Evolutionary conservation across 1,140 invertebrate species (phyloP), one percentile per base, ranked within the genome.

Genomic region (Drosophila santomea): DNA sequence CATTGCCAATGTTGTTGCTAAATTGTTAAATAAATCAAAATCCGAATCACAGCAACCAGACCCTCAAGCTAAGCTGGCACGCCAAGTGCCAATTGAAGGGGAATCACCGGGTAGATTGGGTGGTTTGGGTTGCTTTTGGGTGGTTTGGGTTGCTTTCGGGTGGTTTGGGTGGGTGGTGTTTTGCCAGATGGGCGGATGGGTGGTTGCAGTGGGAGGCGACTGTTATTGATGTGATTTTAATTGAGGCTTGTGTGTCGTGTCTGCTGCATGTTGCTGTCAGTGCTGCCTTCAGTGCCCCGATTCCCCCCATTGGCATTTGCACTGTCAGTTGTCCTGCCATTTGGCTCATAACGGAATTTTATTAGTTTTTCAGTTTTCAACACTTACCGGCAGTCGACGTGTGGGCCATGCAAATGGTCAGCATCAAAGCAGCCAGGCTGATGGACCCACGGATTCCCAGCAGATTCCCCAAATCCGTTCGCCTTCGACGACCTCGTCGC

Each of bases 151-250:
- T 6, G 28, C 1, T 8, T 8, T 8, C 0, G 28, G 28, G 28
- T 32, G 28, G 3, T 32, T 8, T 8, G 28, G 28, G 32, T 32
- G 32, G 32, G 17, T 17, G 17, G 17, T 0, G 17, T 17, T 8
- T 32, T 32, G 32, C 32, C 32, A 32, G 32, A 32, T 32, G 32
- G 32, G 32, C 32, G 32, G 28, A 32, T 32, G 28, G 47, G 36
- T 43, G 72, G 44, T 11, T 45, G 20, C 47, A 28, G 52, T 28
- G 41, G 38, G 52, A 17, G 57, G 44, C 20, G 57, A 62, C 25
- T 74, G 76, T 90, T 89, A 86, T 90, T 90, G 88, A 90, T 90
- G 88, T 86, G 82, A 68, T 91, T 90, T 90, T 90, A 90, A 90
- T 90, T 90, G 88, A 86, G 82, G 88, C 71, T 90, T 73, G 71